Conservation (phyloP, 2,113 vertebrate genomes). For the Siphamia tubifer region DNA sequence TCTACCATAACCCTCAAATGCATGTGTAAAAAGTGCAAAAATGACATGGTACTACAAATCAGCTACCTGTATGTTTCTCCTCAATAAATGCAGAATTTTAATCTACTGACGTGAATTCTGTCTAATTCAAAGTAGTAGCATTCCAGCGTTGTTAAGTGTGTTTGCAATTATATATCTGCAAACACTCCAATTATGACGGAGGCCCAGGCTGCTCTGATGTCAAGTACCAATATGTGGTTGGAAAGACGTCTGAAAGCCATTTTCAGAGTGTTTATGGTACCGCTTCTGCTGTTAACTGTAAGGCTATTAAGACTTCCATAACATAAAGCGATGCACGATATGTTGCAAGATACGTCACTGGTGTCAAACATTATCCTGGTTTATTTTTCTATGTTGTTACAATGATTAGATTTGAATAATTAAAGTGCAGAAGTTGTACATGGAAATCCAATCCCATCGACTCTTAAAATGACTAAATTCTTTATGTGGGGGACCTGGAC, state of each 20-base stretch:
- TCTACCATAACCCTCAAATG: no score
- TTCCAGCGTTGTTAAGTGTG: conserved; percentile 60
- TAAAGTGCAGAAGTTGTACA: not conserved
- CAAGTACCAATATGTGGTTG: conserved; percentile 47
- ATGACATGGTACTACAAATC: no score
- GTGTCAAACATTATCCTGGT: not conserved
- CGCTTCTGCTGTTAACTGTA: conserved; percentile 38
- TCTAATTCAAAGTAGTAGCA: conserved; percentile 52
- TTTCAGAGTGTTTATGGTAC: conserved; percentile 59
- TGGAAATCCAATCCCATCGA: not conserved
- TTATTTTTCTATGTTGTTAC: not conserved
- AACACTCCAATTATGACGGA: conserved; percentile 57
- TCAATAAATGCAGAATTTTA: conserved; percentile 17
- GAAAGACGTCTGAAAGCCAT: conserved; percentile 61
- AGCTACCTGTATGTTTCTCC: not conserved
- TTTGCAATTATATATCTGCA: conserved; percentile 69
- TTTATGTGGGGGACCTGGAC: conserved; percentile 8
- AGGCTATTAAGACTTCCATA: not conserved
- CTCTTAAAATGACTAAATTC: conserved; percentile 23
- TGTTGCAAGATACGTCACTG: not conserved
- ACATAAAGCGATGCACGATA: conserved; percentile 16
- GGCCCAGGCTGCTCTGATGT: conserved; percentile 35
- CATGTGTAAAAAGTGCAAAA: not conserved
- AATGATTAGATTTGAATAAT: not conserved
- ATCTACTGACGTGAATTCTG: conserved; percentile 28